Evolutionary conservation across 2,113 vertebrate species (phyloP), one percentile per base, ranked within the genome.

Genomic region (Rhipidura dahli): DNA sequence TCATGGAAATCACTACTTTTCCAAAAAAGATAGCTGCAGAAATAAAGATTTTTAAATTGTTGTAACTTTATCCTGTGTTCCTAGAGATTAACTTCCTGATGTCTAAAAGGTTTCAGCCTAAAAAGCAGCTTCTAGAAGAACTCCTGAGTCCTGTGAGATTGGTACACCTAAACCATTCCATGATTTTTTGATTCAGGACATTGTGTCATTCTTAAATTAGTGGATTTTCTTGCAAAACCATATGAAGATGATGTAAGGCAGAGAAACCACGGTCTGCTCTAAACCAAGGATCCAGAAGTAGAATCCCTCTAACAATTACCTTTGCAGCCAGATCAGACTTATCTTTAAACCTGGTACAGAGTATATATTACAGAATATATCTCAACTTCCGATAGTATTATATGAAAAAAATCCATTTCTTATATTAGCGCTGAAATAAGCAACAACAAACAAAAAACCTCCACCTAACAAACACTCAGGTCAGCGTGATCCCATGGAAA

Each of bases 381-480:
- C 59, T 91, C 49, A 89, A 16, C 15, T 89, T 87, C 57, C n/a
- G 40, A 23, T 12, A 71, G 16, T 15, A 40, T 22, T 54, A 28
- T 35, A 24, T 39, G 39, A 30, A n/a, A 70, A 73, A 35, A 40
- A 51, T 24, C 15, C 1, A 13, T 11, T 64, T 83, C 30, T 37
- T 78, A 47, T 26, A 47, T 13, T 35, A 39, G 10, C 26, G 61
- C 30, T 51, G 54, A 56, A 77, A 54, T 0, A 2, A 79, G 35
- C 19, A 60, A 24, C 13, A 54, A 61, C 7, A 59, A 45, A 56
- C 0, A 2, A 47, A 42, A 66, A 59, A 2, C 0, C 3, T 31
- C 45, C 27, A 50, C 44, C 17, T 51, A 68, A 14, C 8, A 45
- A 80, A n/a, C 10, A 44, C 24, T 13, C 15, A 54, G 7, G 37